phyloP scores from a whole-genome alignment of 2,113 vertebrate species.

The Notarius quadriscutis region DNA sequence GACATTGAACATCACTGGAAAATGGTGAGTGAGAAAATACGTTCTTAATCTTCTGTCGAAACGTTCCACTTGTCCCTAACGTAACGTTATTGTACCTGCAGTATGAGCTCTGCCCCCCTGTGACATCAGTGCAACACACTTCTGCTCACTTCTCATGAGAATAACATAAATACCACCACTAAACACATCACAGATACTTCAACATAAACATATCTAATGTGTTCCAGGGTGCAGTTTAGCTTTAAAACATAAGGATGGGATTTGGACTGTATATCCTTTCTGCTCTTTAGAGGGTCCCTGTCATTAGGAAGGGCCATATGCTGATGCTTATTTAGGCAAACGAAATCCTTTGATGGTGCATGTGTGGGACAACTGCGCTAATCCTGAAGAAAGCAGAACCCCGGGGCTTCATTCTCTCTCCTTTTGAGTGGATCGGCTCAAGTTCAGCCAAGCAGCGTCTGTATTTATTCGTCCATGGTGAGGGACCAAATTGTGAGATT shows the following conservation, averaged over 20 bases:
- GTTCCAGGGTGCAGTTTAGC: not conserved
- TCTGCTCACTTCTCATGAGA: not conserved
- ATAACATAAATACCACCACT: not conserved
- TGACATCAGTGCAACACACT: not conserved
- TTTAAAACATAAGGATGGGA: not conserved
- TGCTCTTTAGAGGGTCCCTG: slow-evolving; percentile 29
- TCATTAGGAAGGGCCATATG: slow-evolving; percentile 44
- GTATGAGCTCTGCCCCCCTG: not conserved
- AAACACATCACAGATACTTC: slow-evolving; percentile 1
- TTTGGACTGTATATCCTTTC: slow-evolving; percentile 22
- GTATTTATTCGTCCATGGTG: slow-evolving; percentile 26
- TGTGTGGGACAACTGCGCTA: slow-evolving; percentile 59
- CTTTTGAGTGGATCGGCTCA: slow-evolving; percentile 34
- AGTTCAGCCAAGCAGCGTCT: slow-evolving; percentile 38
- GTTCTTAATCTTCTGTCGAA: not conserved
- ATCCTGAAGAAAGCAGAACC: slow-evolving; percentile 58
- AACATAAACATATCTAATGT: not conserved
- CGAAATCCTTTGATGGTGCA: slow-evolving; percentile 63
- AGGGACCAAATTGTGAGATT: slow-evolving; percentile 35
- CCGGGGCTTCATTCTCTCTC: slow-evolving; percentile 55
- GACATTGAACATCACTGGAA: not conserved
- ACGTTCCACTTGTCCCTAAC: not conserved
- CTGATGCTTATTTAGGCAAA: slow-evolving; percentile 27
- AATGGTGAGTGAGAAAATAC: not conserved
- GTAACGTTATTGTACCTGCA: not conserved